Evolutionary conservation across 2,797 vertebrate species (phyloP), one percentile per base, ranked within the genome.

Genomic region (Poeciliopsis gracilis): DNA sequence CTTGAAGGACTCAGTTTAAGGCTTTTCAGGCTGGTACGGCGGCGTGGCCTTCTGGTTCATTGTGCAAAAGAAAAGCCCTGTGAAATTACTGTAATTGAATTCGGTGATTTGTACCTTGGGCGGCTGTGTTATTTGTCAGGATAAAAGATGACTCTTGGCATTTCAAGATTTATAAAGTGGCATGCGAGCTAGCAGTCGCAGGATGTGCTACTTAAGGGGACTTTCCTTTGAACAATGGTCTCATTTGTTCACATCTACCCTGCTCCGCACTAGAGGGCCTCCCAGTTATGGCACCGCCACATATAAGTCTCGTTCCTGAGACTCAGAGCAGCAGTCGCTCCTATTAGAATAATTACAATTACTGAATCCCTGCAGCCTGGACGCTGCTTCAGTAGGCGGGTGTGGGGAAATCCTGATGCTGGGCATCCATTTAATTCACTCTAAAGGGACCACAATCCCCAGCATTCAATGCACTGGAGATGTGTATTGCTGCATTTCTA

Each of bases 161-260:
- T 74, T 76, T 5, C 77, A 25, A 53, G 16, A 81, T 51, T 36
- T 45, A 43, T 5, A 28, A 76, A 82, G 36, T 59, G 13, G 77
- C 33, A 1, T 45, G 12, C 70, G 43, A 30, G 12, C 74, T 33
- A 49, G 11, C 10, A 20, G 16, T 30, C 75, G 51, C 47, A 38
- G 41, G 28, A 57, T 49, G 38, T 61, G 55, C 66, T 59, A 0
- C 77, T 73, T 57, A 86, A 83, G 76, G 77, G 38, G 71, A 47
- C 55, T 81, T 73, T 63, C 36, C 76, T 77, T 74, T 66, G 30
- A 66, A 38, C 20, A 36, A 36, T 15, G 70, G 66, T 30, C 72
- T 70, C 73, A 75, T 83, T 83, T 10, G 46, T 76, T 71, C 46
- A 75, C 69, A 55, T 78, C n/a, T 79, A 28, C 5, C 38, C 30